A percentile compares a stretch with the other conserved stretches of the same genome.
Evolutionary conservation across 2,113 vertebrate species (phyloP).

Genomic region (Gallinago paraguaiae): DNA sequence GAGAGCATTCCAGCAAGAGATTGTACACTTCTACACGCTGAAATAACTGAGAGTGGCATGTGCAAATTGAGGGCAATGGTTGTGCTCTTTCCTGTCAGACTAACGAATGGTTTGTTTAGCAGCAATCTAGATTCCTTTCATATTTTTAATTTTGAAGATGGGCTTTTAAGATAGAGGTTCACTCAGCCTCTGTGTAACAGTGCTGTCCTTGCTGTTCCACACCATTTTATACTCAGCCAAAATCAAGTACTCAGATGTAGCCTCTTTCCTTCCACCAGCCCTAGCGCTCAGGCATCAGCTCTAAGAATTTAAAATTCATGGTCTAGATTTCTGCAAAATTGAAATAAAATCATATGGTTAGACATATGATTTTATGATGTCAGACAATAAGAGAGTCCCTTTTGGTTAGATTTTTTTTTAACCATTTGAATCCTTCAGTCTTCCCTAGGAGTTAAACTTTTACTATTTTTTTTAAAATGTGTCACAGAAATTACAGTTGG

Average conservation of each 20-base stretch:
- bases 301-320: neutral
- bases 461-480: neutral
- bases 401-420: neutral
- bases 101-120: neutral
- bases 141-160: neutral
- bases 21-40: neutral
- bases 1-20: neutral
- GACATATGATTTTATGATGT: neutral
- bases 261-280: neutral
- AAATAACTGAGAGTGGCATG: neutral
- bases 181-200: neutral
- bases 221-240: neutral
- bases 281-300: accelerated
- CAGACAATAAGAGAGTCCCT: neutral
- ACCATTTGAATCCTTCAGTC: neutral
- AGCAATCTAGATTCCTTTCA: neutral
- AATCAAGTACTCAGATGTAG: neutral
- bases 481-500: neutral
- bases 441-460: neutral
- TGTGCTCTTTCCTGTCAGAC: neutral
- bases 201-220: neutral
- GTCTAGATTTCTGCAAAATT: neutral
- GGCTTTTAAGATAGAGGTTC: neutral
- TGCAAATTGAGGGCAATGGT: neutral
- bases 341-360: neutral